A percentile compares a stretch with the other conserved stretches of the same genome.
These are phyloP conservation scores for Tineola bisselliella DNA, from an alignment of 2,888 invertebrate species.

Conservation along the genomic window DNA sequence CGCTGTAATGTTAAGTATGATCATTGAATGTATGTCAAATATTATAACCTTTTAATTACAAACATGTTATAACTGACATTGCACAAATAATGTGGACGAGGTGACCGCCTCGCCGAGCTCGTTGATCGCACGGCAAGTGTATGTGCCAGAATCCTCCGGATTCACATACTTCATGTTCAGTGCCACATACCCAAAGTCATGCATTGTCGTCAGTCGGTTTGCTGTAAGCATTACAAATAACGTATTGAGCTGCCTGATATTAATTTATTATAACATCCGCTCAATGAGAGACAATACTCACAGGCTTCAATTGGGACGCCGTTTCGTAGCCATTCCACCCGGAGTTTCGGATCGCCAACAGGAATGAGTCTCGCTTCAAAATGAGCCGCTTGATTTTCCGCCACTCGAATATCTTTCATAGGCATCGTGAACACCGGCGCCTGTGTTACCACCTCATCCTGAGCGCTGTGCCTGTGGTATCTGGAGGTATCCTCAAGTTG, in stretches of 20 bases:
- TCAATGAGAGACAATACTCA: too few relatives aligned
- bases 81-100: conserved; percentile 89
- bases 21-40: too few relatives aligned
- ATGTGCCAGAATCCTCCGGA: conserved; percentile 96
- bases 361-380: conserved; percentile 95
- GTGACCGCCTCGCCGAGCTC: conserved; percentile 95
- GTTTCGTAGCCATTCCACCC: conserved; percentile 93
- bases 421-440: conserved; percentile 94
- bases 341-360: conserved; percentile 91
- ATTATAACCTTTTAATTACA: neutral
- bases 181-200: conserved; percentile 98
- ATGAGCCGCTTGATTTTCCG: conserved; percentile 92
- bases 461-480: conserved; percentile 76
- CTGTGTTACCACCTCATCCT: conserved; percentile 84
- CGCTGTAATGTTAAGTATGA: conserved; percentile 51
- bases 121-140: conserved; percentile 92
- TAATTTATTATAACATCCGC: too few relatives aligned
- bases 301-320: conserved; percentile 91
- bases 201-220: conserved; percentile 93
- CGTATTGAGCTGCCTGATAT: too few relatives aligned
- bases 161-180: conserved; percentile 93
- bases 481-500: conserved; percentile 84
- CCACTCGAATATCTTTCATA: conserved; percentile 83
- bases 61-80: conserved; percentile 69
- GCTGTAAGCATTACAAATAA: conserved; percentile 53